Conservation (phyloP, 2,797 vertebrate genomes). For the Gila robusta region DNA sequence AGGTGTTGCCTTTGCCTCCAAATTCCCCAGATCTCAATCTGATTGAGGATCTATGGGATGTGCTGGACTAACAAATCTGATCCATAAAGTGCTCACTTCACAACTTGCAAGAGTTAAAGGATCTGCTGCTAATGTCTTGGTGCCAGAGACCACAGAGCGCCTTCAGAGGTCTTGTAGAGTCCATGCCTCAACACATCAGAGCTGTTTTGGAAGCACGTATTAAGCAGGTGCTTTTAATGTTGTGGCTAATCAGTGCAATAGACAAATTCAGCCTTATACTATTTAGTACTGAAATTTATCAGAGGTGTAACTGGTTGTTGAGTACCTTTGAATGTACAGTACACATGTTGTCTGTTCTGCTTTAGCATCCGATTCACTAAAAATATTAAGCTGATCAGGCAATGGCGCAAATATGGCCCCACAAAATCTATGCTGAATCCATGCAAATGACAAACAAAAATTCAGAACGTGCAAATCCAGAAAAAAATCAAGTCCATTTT, state of each 20-base stretch:
- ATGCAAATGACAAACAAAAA: neutral
- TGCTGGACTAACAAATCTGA: too few relatives aligned
- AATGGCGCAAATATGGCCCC: neutral
- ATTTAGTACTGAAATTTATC: neutral
- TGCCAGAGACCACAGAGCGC: too few relatives aligned
- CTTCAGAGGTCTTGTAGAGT: too few relatives aligned
- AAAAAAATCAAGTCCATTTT: neutral
- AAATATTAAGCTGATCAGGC: neutral
- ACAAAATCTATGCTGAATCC: neutral
- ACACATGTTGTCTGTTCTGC: neutral
- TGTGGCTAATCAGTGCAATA: neutral
- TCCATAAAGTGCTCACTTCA: too few relatives aligned
- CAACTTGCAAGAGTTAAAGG: too few relatives aligned
- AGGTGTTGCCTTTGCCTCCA: too few relatives aligned
- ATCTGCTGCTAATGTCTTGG: too few relatives aligned
- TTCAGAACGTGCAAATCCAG: neutral
- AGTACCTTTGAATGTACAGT: neutral
- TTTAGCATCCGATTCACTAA: neutral
- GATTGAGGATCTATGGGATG: too few relatives aligned
- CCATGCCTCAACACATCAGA: too few relatives aligned
- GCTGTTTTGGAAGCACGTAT: neutral
- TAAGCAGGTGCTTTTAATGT: neutral
- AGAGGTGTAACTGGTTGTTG: neutral
- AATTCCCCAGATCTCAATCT: too few relatives aligned
- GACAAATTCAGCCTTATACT: neutral